These are phyloP conservation scores for Neotoxoptera formosana DNA, from an alignment of 1,140 invertebrate species.

Conservation along the genomic window DNA sequence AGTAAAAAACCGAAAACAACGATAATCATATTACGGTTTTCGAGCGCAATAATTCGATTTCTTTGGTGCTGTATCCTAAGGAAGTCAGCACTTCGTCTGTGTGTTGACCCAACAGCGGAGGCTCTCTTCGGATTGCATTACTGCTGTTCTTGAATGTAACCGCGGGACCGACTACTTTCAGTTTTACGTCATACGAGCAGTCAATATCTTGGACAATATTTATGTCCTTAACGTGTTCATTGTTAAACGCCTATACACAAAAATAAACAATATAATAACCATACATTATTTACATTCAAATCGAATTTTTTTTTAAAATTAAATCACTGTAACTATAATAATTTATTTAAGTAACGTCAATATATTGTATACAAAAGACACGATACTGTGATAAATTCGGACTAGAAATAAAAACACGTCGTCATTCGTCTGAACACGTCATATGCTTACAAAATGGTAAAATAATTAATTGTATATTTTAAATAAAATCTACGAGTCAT, in stretches of 20 bases:
- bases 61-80: constrained; percentile 72
- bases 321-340: neutral
- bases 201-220: constrained; percentile 78
- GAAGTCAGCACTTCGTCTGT: constrained; percentile 80
- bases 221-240: constrained; percentile 82
- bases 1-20: neutral
- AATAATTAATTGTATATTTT: neutral
- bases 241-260: constrained; percentile 76
- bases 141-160: constrained; percentile 78
- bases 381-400: no score
- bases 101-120: constrained; percentile 87
- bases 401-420: neutral
- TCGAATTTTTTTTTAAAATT: neutral
- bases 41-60: constrained; percentile 69
- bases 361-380: neutral
- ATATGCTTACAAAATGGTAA: neutral
- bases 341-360: neutral
- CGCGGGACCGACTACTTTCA: constrained; percentile 86
- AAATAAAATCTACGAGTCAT: neutral
- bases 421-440: neutral
- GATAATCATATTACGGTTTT: constrained; percentile 67
- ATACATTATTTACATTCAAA: neutral
- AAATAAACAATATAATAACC: neutral
- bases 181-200: constrained; percentile 74
- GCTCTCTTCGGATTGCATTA: constrained; percentile 77